Conservation (phyloP, 2,113 vertebrate genomes). For the Callipepla californica region DNA sequence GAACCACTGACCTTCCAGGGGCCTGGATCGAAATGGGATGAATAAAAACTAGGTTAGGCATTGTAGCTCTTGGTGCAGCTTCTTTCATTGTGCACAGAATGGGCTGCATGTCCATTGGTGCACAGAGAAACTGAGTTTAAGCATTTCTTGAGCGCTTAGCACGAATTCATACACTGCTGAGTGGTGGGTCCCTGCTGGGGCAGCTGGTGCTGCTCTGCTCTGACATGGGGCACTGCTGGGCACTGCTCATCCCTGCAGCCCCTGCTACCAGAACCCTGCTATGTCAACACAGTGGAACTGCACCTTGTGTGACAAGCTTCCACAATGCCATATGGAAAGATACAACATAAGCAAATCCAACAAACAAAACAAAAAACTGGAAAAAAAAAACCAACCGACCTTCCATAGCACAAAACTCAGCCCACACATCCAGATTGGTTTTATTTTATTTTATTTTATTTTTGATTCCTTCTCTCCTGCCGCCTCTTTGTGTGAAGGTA, state of each 20-base stretch:
- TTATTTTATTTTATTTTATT: not conserved
- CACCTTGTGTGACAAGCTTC: not conserved
- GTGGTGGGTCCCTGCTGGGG: not conserved
- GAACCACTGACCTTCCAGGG: slow-evolving; percentile 76
- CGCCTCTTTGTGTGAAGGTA: not conserved
- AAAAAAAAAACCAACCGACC: not conserved
- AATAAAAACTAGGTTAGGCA: slow-evolving; percentile 73
- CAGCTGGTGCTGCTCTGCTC: not conserved
- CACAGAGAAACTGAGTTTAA: slow-evolving; percentile 55
- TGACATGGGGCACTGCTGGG: not conserved
- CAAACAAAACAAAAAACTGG: not conserved
- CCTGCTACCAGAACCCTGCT: not conserved
- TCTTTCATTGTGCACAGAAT: slow-evolving; percentile 61
- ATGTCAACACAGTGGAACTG: not conserved
- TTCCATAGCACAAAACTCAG: not conserved
- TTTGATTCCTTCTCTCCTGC: not conserved
- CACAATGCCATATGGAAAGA: slow-evolving; percentile 4
- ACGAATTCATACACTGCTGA: not conserved
- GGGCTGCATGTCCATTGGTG: slow-evolving; percentile 34
- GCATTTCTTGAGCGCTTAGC: slow-evolving; percentile 20
- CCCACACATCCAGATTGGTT: not conserved
- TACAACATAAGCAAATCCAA: not conserved
- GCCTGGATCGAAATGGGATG: slow-evolving; percentile 67
- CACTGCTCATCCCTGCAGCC: not conserved
- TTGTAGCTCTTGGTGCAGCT: slow-evolving; percentile 31